A percentile compares a stretch with the other conserved stretches of the same genome.
Evolutionary conservation across 2,113 vertebrate genomes (phyloP).

Genomic region (Muscicapa adusta): DNA sequence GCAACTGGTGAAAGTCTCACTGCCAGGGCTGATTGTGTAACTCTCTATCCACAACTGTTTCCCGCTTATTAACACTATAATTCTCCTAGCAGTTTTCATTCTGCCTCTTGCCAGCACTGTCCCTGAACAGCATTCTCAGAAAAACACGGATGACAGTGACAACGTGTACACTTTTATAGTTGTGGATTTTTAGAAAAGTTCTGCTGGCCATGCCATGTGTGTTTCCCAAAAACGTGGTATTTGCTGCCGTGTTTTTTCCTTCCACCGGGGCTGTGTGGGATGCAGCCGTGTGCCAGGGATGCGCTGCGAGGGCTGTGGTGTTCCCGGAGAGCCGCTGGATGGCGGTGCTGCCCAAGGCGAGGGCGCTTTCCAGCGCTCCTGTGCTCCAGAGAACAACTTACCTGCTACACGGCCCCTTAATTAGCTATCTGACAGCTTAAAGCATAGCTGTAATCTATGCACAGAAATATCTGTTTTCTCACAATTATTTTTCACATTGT

Average conservation of each 20-base stretch:
- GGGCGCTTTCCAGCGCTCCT: neutral
- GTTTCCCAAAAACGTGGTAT: accelerated
- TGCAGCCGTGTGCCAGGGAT: accelerated
- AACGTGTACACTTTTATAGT: accelerated
- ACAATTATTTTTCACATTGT: neutral
- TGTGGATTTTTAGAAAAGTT: neutral
- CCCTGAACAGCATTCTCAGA: neutral
- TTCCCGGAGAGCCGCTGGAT: neutral
- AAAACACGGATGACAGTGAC: neutral
- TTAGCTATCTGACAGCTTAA: neutral
- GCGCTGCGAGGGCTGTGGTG: neutral
- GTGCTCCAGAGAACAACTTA: accelerated
- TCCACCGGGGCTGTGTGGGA: accelerated
- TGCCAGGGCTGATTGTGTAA: neutral
- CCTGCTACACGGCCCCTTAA: accelerated
- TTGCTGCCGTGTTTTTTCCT: neutral
- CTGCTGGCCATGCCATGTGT: accelerated
- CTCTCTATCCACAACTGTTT: accelerated
- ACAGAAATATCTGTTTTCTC: neutral
- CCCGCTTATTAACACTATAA: accelerated
- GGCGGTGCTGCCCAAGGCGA: neutral
- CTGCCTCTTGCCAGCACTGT: neutral
- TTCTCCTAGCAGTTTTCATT: neutral
- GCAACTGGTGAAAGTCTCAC: neutral
- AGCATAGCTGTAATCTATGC: accelerated